Conservation (phyloP, 1,140 invertebrate species). For the Drosophila bocqueti region DNA sequence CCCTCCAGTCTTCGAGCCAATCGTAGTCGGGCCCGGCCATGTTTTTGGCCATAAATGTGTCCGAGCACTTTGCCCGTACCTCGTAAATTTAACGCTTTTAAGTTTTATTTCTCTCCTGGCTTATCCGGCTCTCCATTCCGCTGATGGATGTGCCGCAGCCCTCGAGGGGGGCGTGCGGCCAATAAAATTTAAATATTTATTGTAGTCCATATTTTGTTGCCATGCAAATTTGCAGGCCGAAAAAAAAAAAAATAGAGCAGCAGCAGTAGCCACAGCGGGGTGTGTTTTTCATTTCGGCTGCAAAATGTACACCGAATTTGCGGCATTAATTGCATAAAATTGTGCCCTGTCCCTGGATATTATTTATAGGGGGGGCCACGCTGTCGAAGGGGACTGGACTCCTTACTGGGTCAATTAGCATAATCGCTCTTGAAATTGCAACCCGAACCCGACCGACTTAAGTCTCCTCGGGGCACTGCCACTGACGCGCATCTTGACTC, state of each 20-base stretch:
- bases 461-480: slow-evolving; percentile 46
- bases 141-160: slow-evolving; percentile 26
- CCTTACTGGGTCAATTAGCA: slow-evolving; percentile 73
- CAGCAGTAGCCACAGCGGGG: not conserved
- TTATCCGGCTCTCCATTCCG: slow-evolving; percentile 16
- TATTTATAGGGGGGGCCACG: not conserved
- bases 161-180: not conserved
- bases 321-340: slow-evolving; percentile 71
- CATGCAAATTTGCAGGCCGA: slow-evolving; percentile 57
- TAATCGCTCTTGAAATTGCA: slow-evolving; percentile 79
- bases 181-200: slow-evolving; percentile 79
- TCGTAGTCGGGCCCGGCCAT: slow-evolving; percentile 53
- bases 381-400: slow-evolving; percentile 7
- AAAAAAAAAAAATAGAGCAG: slow-evolving; percentile 18
- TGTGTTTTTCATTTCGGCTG: slow-evolving; percentile 38
- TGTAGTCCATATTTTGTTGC: slow-evolving; percentile 65
- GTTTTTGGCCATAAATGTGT: slow-evolving; percentile 67
- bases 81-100: slow-evolving; percentile 80
- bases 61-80: slow-evolving; percentile 53
- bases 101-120: slow-evolving; percentile 56
- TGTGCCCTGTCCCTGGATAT: slow-evolving; percentile 32
- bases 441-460: slow-evolving; percentile 47
- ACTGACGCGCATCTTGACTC: slow-evolving; percentile 59
- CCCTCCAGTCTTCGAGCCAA: slow-evolving; percentile 25
- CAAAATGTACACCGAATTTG: slow-evolving; percentile 61